Percentiles rank a stretch among this genome's conserved stretches.
Conservation (phyloP, 2,888 invertebrate species). For the Eremobia ochroleuca region DNA sequence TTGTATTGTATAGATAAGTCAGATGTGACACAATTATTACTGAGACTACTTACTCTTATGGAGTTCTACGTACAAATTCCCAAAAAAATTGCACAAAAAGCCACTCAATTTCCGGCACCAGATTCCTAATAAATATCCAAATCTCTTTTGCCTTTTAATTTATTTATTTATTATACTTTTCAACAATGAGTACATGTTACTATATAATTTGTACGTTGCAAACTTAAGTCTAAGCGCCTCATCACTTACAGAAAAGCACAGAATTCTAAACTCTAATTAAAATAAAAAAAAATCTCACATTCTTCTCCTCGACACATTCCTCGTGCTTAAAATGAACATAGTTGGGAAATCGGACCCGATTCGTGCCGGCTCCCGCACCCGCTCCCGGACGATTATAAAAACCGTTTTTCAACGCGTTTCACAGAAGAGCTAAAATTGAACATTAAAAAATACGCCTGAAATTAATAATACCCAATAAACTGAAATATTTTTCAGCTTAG, state of each 20-base stretch:
- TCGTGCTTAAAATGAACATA: slow-evolving; percentile 63
- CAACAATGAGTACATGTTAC: no score
- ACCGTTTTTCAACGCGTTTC: slow-evolving; percentile 31
- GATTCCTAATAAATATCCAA: slow-evolving; percentile 36
- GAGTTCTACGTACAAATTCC: background rate
- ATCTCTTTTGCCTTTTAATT: slow-evolving; percentile 34
- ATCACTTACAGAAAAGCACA: no score
- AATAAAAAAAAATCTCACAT: no score
- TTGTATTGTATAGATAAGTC: background rate
- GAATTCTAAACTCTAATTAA: no score
- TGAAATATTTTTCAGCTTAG: background rate
- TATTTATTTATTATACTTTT: no score
- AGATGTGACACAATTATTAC: background rate
- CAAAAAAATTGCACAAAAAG: background rate
- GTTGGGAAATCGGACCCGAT: slow-evolving; percentile 44
- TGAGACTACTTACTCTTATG: background rate
- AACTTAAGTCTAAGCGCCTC: no score
- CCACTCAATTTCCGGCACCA: background rate
- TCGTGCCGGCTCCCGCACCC: slow-evolving; percentile 14
- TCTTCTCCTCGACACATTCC: slow-evolving; percentile 45
- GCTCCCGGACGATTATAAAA: slow-evolving; percentile 38
- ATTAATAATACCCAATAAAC: background rate
- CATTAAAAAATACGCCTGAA: background rate
- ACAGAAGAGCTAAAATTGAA: background rate
- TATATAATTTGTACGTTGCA: no score